Conservation (phyloP, 1,140 invertebrate species). For the Drosophila mayri region DNA sequence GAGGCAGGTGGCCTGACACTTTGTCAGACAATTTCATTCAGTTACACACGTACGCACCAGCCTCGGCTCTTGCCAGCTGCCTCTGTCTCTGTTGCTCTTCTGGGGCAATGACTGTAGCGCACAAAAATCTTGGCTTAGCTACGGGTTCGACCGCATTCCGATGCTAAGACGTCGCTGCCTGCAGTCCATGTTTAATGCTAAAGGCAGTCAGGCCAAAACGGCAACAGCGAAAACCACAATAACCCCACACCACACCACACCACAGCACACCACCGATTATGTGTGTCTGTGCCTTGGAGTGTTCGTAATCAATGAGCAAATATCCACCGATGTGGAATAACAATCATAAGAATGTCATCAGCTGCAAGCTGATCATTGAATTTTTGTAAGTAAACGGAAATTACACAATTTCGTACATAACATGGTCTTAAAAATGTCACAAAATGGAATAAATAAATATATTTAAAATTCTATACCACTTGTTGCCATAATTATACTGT, state of each 20-base stretch:
- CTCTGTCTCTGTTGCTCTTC: neutral
- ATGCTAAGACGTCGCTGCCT: slow-evolving; percentile 76
- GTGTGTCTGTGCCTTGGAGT: slow-evolving; percentile 7
- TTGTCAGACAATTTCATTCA: slow-evolving; percentile 57
- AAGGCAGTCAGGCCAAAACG: slow-evolving; percentile 21
- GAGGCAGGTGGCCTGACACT: slow-evolving; percentile 28
- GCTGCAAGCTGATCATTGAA: slow-evolving; percentile 9
- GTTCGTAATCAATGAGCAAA: slow-evolving; percentile 52
- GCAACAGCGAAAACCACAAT: slow-evolving; percentile 21
- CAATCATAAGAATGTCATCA: slow-evolving; percentile 49
- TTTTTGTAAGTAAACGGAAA: slow-evolving; percentile 6
- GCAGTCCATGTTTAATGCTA: slow-evolving; percentile 46
- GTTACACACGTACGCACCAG: slow-evolving; percentile 35
- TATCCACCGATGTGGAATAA: slow-evolving; percentile 48
- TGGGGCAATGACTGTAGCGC: slow-evolving; percentile 19
- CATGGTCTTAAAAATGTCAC: neutral
- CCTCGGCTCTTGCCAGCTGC: slow-evolving; percentile 10
- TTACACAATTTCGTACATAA: slow-evolving; percentile 1
- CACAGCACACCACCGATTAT: slow-evolving; percentile 21
- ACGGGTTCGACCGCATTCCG: slow-evolving; percentile 80
- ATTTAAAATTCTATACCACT: neutral
- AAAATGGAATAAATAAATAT: neutral
- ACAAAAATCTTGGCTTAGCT: slow-evolving; percentile 67
- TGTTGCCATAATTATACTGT: rapidly evolving
- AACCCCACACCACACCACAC: slow-evolving; percentile 7